Percentiles rank a stretch among this genome's conserved stretches.
These are phyloP conservation scores for Epistrophe eligans DNA, from an alignment of 2,888 invertebrate species.

Conservation along the genomic window DNA sequence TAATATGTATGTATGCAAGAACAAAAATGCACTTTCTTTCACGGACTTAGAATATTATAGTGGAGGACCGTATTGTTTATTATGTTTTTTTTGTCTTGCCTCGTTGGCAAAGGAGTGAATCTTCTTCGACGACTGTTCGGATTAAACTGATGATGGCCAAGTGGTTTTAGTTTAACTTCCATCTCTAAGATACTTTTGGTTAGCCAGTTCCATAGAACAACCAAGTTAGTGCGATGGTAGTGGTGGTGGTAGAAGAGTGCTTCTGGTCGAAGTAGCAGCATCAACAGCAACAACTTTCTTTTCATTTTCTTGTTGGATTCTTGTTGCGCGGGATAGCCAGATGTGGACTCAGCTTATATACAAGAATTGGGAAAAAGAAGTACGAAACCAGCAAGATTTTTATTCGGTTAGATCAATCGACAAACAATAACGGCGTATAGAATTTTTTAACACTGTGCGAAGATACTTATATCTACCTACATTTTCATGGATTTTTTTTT, in stretches of 20 bases:
- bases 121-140: constrained; percentile 71
- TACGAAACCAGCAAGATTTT: constrained; percentile 41
- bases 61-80: constrained; percentile 22
- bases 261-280: constrained; percentile 14
- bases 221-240: constrained; percentile 5
- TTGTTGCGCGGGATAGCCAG: constrained; percentile 16
- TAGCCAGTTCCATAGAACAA: constrained; percentile 55
- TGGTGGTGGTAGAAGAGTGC: constrained; percentile 49
- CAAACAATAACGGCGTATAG: constrained; percentile 66
- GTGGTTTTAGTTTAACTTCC: constrained; percentile 60
- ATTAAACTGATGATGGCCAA: constrained; percentile 73
- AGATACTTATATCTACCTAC: not conserved
- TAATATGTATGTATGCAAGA: not conserved
- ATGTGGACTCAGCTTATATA: not conserved
- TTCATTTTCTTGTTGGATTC: constrained; percentile 67
- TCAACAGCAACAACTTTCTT: constrained; percentile 64
- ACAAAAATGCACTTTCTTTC: constrained; percentile 60
- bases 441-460: constrained; percentile 49
- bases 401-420: constrained; percentile 67
- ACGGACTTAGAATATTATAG: constrained; percentile 13
- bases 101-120: constrained; percentile 49
- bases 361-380: constrained; percentile 37
- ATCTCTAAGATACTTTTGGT: constrained; percentile 72
- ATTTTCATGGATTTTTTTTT: constrained; percentile 31
- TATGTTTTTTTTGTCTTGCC: not conserved